phyloP scores from a whole-genome alignment of 53 echinoderm and acorn worm genomes.

The Arbacia lixula region DNA sequence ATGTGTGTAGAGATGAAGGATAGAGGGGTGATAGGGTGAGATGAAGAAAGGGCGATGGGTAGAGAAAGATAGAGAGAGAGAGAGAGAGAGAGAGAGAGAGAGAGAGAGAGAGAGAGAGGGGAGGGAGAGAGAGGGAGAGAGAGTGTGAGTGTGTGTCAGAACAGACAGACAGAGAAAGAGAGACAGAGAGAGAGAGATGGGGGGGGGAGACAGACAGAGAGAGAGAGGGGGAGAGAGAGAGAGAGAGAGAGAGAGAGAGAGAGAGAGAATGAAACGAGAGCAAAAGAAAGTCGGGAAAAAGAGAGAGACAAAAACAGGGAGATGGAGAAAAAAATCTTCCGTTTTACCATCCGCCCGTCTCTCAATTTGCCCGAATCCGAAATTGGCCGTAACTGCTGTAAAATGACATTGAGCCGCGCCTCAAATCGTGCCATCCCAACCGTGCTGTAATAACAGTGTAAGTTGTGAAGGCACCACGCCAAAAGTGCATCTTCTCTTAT shows the following conservation, averaged over 20 bases:
- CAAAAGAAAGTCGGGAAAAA: background rate
- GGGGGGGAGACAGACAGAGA: too few relatives aligned
- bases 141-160: too few relatives aligned
- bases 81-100: too few relatives aligned
- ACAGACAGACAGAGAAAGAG: too few relatives aligned
- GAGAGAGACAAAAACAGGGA: background rate
- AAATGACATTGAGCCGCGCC: slow-evolving; percentile 40
- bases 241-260: background rate
- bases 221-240: background rate
- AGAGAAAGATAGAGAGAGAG: too few relatives aligned
- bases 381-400: slow-evolving; percentile 34
- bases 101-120: too few relatives aligned
- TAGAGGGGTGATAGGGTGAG: background rate
- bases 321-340: background rate
- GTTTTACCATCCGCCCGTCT: background rate
- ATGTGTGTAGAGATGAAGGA: too few relatives aligned
- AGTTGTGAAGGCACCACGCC: slow-evolving; percentile 16
- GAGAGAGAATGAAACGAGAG: background rate
- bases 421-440: slow-evolving; percentile 17
- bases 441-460: slow-evolving; percentile 40
- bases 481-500: slow-evolving; percentile 43
- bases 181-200: too few relatives aligned
- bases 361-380: slow-evolving; percentile 11
- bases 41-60: too few relatives aligned
- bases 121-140: too few relatives aligned